phyloP scores from a whole-genome alignment of 2,113 vertebrate genomes.

The Brachypteracias leptosomus region DNA sequence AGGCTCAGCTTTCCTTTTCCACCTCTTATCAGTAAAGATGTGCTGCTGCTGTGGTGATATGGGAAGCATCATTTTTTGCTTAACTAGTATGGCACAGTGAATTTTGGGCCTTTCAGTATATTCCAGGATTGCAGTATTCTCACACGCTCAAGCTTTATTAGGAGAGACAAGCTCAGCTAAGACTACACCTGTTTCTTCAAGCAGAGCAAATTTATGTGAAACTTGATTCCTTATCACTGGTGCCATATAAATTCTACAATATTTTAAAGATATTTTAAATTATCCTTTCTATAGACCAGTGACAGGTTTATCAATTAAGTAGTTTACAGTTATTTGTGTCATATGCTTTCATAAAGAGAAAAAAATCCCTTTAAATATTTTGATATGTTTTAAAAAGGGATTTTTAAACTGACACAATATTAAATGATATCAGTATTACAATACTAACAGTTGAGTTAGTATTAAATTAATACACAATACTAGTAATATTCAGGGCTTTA shows the following conservation, averaged over 20 bases:
- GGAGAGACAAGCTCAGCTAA: background rate
- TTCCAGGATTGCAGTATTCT: background rate
- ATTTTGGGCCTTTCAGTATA: background rate
- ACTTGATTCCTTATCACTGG: background rate
- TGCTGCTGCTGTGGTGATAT: background rate
- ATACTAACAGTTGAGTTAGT: too few species aligned
- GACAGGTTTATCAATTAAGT: background rate
- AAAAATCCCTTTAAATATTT: background rate
- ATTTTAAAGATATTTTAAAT: background rate
- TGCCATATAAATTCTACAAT: background rate
- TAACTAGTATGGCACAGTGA: background rate
- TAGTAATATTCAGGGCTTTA: background rate
- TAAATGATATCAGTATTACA: too few species aligned
- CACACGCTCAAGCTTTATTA: background rate
- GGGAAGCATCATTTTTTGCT: background rate
- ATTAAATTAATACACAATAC: background rate
- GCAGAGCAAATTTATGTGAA: background rate
- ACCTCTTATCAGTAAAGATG: background rate
- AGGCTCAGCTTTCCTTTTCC: background rate
- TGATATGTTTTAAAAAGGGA: background rate
- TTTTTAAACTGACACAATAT: background rate
- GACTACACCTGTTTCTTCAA: background rate
- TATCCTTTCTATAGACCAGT: background rate
- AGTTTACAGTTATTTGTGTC: background rate
- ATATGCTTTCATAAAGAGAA: background rate